These are phyloP conservation scores for Sphenopsis melanotis DNA, from an alignment of 2,797 vertebrate genomes.

Conservation along the genomic window DNA sequence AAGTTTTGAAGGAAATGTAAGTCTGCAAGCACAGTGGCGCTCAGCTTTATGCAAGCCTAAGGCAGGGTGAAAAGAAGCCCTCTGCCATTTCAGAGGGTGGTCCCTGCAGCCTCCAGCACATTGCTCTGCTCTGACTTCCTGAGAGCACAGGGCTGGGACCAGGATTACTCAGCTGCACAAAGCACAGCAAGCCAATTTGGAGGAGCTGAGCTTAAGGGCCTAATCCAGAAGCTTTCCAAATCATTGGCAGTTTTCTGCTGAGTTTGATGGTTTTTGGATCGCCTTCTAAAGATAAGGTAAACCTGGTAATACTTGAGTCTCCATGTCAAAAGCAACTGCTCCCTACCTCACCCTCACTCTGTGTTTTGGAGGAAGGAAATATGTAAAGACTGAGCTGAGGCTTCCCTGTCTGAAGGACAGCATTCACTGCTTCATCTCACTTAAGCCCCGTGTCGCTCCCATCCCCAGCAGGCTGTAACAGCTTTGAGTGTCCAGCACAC, in stretches of 20 bases:
- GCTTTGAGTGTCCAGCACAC: neutral
- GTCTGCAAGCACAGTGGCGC: neutral
- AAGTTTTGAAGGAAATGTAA: neutral
- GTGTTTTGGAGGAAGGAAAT: neutral
- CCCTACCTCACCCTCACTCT: neutral
- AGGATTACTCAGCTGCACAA: neutral
- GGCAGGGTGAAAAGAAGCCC: neutral
- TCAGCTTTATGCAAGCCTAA: neutral
- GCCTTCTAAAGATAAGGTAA: slow-evolving; percentile 14
- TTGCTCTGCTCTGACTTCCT: neutral
- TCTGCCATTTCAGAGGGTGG: neutral
- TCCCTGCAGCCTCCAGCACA: neutral
- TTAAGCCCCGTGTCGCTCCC: neutral
- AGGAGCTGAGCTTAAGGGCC: neutral
- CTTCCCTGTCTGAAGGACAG: neutral
- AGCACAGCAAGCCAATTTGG: neutral
- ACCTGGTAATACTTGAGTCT: neutral
- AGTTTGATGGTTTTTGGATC: neutral
- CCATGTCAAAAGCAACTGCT: neutral
- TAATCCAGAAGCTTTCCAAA: neutral
- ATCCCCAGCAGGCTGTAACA: neutral
- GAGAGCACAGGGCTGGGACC: neutral
- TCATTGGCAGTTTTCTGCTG: neutral
- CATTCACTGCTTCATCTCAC: neutral
- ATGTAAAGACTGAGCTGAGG: neutral